Base-by-base conservation (phyloP, 2,888 invertebrate genomes). In the Diarsia brunnea region DNA sequence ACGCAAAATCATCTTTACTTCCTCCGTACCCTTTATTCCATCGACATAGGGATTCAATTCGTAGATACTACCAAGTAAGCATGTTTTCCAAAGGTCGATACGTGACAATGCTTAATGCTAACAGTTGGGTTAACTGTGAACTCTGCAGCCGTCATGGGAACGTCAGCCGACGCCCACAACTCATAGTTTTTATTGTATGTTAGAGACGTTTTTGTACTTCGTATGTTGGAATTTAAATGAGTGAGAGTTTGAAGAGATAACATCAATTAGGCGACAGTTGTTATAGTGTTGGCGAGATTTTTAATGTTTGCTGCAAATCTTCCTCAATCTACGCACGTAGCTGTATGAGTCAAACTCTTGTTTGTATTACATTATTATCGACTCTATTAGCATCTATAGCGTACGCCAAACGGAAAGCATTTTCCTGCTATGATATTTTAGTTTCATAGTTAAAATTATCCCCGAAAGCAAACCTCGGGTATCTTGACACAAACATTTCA, bases 141-240 rank as follows among this genome's bases (percentile, higher is more conserved):
- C 93, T 90, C 92, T 92, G 89, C 86, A 89, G 87, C 89, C 91
- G 93, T 93, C 93, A 94, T 94, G 94, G 93, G 94, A 94, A 93
- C 90, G 53, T 75, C 73, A 90, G 87, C 85, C 87, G 87, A 88
- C 89, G 88, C 88, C 91, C 90, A 89, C 87, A 80, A 73, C 86
- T 87, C 83, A 86, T 87, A 79, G 83, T 87, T 88, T 89, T 87
- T 88, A 88, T 87, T 89, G 87, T 87, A 63, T 84, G 73, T 66
- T 82, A 71, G 64, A 80, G 69, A 68, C 63, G 69, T 69, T 84
- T 82, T 81, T 80, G 67, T 84, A 79, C 78, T 75, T 84, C 68
- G 75, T 84, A 64, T 87, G 80, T 78, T 73, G 79, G 82, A 85
- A 84, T 83, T 84, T 85, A 86, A 83, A 87, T 88, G 78, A 88